A percentile compares a stretch with the other conserved stretches of the same genome.
Evolutionary conservation across 2,888 invertebrate genomes (phyloP).

Genomic region (Ctenicera cuprea): DNA sequence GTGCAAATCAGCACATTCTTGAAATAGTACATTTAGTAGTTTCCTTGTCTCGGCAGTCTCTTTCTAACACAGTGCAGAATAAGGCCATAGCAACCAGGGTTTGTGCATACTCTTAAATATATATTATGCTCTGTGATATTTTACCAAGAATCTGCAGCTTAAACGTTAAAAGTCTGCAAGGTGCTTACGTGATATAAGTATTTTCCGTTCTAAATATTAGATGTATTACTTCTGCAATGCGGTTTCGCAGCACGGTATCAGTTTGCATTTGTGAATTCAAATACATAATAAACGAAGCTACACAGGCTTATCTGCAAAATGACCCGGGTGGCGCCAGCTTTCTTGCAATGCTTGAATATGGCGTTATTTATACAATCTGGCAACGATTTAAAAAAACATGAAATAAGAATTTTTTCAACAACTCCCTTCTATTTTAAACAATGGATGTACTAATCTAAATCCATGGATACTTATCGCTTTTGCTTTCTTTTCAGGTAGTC

Average conservation of each 20-base stretch:
- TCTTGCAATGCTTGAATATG: background rate
- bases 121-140: background rate
- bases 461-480: too few relatives aligned
- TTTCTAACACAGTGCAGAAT: too few relatives aligned
- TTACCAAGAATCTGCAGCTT: background rate
- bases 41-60: too few relatives aligned
- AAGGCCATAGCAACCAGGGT: too few relatives aligned
- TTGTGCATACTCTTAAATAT: too few relatives aligned
- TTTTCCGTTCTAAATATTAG: conserved; percentile 18
- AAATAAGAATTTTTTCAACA: too few relatives aligned
- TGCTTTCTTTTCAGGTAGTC: too few relatives aligned
- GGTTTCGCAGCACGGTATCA: conserved; percentile 9
- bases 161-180: background rate
- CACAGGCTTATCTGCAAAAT: conserved; percentile 15
- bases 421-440: too few relatives aligned
- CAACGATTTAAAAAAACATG: too few relatives aligned
- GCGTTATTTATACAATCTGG: background rate
- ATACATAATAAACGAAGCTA: conserved; percentile 24
- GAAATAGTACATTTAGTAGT: too few relatives aligned
- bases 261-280: conserved; percentile 21
- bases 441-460: too few relatives aligned
- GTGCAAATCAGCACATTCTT: too few relatives aligned
- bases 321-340: background rate
- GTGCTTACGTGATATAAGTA: conserved; percentile 16
- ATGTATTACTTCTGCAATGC: conserved; percentile 21